Evolutionary conservation across 2,888 invertebrate genomes (phyloP).

Genomic region (Dendrolimus houi): DNA sequence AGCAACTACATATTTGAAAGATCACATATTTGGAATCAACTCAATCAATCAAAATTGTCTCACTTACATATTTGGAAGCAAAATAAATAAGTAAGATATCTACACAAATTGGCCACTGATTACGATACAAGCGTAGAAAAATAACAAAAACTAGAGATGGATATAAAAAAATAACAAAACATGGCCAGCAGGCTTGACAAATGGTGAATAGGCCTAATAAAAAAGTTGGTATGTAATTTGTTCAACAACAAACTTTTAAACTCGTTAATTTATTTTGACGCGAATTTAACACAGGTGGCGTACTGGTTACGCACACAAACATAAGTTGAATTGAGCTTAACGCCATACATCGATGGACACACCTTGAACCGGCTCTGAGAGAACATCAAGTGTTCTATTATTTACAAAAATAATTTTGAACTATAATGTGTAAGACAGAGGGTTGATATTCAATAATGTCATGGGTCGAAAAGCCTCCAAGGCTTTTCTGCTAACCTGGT

Average conservation of each 20-base stretch:
- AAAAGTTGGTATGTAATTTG: conserved; percentile 1
- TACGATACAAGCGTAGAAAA: too few species aligned
- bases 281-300: conserved; percentile 25
- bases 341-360: conserved; percentile 20
- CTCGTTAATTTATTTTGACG: conserved; percentile 5
- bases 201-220: not conserved
- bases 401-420: conserved; percentile 9
- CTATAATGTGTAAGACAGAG: conserved; percentile 9
- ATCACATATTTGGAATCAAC: too few species aligned
- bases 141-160: too few species aligned
- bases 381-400: conserved; percentile 18
- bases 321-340: conserved; percentile 11
- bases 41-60: too few species aligned
- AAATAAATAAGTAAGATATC: too few species aligned
- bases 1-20: too few species aligned
- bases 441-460: conserved; percentile 14
- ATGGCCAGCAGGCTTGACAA: not conserved
- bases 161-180: not conserved
- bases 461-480: conserved; percentile 21
- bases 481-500: conserved; percentile 52
- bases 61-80: too few species aligned
- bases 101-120: too few species aligned
- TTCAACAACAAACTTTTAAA: conserved; percentile 1
- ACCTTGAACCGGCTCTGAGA: conserved; percentile 15
- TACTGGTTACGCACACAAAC: conserved; percentile 19